A percentile compares a stretch with the other conserved stretches of the same genome.
Evolutionary conservation across 2,888 invertebrate species (phyloP).

Genomic region (Siphlonurus alternatus): DNA sequence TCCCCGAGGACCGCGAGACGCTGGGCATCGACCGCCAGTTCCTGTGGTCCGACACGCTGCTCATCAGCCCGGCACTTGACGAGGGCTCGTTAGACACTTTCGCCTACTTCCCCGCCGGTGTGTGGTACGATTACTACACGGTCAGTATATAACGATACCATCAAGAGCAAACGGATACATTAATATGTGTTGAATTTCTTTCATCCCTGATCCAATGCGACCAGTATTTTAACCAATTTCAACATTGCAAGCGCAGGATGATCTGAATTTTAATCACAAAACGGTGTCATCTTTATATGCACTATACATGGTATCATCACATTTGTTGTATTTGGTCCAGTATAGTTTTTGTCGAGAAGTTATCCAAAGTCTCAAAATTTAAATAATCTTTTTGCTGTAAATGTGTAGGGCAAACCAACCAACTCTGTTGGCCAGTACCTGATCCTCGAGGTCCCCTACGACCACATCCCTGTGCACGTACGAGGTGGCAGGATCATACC

Average conservation of each 20-base stretch:
- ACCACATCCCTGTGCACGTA: neutral
- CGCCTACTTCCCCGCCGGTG: neutral
- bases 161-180: too few species aligned
- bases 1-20: neutral
- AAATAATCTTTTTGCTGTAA: too few species aligned
- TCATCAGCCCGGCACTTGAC: neutral
- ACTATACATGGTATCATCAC: too few species aligned
- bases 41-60: neutral
- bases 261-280: too few species aligned
- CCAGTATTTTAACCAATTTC: too few species aligned
- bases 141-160: neutral
- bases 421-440: neutral
- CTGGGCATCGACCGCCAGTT: neutral
- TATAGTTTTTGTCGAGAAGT: too few species aligned
- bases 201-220: too few species aligned
- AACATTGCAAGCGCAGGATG: too few species aligned
- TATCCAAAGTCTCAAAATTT: neutral
- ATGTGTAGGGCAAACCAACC: neutral
- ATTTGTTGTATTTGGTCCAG: too few species aligned
- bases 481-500: neutral
- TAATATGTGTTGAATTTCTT: too few species aligned
- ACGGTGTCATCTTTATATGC: too few species aligned
- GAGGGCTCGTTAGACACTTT: neutral
- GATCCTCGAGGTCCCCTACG: neutral
- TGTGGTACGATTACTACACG: neutral